These are phyloP conservation scores for Hystrix brachyura DNA, from an alignment of 2,113 vertebrate species.

Conservation along the genomic window DNA sequence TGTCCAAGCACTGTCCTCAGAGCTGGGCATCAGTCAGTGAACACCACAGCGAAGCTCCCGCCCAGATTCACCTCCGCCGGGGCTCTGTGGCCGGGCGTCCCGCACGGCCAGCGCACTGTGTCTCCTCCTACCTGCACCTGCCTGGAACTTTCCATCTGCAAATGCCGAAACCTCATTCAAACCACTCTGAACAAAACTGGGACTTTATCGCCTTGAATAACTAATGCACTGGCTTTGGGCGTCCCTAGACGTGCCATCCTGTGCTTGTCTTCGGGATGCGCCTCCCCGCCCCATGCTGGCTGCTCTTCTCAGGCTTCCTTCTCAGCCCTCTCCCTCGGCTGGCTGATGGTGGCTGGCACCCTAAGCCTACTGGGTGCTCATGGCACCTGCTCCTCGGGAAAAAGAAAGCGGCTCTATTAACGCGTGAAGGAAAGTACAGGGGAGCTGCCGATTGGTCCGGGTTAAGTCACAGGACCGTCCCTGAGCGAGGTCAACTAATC, in stretches of 20 bases:
- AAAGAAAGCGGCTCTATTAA: not conserved
- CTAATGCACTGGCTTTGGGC: not conserved
- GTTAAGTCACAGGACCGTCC: not conserved
- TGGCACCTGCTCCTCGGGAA: not conserved
- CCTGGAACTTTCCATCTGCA: not conserved
- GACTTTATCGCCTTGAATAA: not conserved
- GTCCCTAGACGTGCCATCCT: not conserved
- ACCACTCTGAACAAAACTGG: not conserved
- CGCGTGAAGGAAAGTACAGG: not conserved
- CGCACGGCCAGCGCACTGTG: accelerated
- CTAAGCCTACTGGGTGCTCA: not conserved
- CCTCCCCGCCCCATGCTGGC: not conserved
- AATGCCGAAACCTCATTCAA: not conserved
- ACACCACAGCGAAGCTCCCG: not conserved
- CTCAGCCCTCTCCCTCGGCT: not conserved
- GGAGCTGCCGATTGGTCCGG: not conserved
- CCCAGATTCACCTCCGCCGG: not conserved
- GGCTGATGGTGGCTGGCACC: not conserved
- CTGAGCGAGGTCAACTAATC: not conserved
- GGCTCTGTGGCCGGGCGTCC: not conserved
- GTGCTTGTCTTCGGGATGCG: not conserved
- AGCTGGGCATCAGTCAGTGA: not conserved
- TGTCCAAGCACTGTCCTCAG: not conserved
- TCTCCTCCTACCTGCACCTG: not conserved
- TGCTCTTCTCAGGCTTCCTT: not conserved